These are phyloP conservation scores for Clanis bilineata DNA, from an alignment of 2,888 invertebrate species.

Conservation along the genomic window DNA sequence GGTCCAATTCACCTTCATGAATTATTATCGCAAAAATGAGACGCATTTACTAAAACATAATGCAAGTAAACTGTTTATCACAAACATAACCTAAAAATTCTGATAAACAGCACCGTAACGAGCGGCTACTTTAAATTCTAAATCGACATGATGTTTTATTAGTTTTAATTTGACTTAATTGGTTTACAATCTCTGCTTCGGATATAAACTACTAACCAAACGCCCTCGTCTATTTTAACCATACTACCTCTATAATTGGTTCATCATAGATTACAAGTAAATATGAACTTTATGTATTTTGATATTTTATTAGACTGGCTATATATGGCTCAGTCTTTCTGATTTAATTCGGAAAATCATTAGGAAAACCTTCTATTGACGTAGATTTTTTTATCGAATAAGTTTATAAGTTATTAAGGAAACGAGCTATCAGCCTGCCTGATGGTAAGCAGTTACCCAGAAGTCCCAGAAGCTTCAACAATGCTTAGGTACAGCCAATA, in stretches of 20 bases:
- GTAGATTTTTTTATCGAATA: too few relatives aligned
- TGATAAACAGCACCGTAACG: conserved; percentile 2
- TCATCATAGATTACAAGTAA: neutral
- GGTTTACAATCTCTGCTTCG: conserved; percentile 17
- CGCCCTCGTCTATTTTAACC: neutral
- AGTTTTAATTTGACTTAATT: conserved; percentile 28
- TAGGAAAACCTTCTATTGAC: too few relatives aligned
- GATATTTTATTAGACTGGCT: neutral
- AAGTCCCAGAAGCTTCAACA: too few relatives aligned
- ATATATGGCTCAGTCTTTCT: too few relatives aligned
- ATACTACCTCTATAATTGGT: neutral
- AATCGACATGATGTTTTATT: conserved; percentile 25
- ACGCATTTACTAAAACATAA: neutral
- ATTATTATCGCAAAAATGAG: too few relatives aligned
- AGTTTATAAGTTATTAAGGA: too few relatives aligned
- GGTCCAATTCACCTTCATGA: too few relatives aligned
- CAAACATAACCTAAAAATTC: neutral
- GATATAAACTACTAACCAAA: conserved; percentile 5
- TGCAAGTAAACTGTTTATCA: neutral
- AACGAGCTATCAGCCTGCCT: too few relatives aligned
- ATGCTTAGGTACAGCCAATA: too few relatives aligned
- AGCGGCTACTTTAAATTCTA: conserved; percentile 19
- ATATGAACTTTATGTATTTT: neutral
- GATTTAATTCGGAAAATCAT: too few relatives aligned
- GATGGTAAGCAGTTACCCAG: too few relatives aligned